Evolutionary conservation across 2,113 vertebrate genomes (phyloP), one percentile per base, ranked within the genome.

Genomic region (Salminus brasiliensis): DNA sequence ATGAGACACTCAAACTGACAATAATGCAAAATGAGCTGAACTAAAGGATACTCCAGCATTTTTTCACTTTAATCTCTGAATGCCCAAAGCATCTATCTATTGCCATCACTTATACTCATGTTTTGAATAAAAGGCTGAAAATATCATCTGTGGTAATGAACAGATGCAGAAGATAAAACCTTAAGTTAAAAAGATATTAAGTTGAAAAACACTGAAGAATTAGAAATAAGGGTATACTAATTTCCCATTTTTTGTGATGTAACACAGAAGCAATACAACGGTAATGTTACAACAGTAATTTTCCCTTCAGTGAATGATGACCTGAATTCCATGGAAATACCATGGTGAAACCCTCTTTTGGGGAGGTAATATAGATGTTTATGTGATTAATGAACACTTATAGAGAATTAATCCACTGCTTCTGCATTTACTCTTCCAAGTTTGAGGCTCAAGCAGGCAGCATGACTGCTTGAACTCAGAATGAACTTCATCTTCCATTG

Each of bases 401-500:
- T 30, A 11, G 7, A 60, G 27, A 41, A 72, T 49, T 5, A 49
- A 49, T 47, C 36, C 12, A 63, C 7, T 8, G 16, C 15, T 43
- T 63, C 21, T 47, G 27, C 68, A 13, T 69, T 32, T 45, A 11
- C 30, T n/a, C n/a, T n/a, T n/a, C n/a, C 23, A 30, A 23, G 23
- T 52, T 18, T 36, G 6, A 43, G 10, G 13, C 32, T 43, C 41
- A 43, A 49, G 47, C 49, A n/a, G 29, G 29, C 1, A n/a, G n/a
- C n/a, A 13, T 79, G n/a, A 49, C 34, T 30, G 36, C 39, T 47
- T 62, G 67, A 63, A 45, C 68, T 65, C 5, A 1, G 5, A 34
- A 79, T 53, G 43, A 79, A 79, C 68, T 79, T 52, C 23, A 30
- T 62, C 59, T 30, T 21, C 30, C 11, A 11, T n/a, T 53, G 68